Evolutionary conservation across 2,888 invertebrate genomes (phyloP), one percentile per base, ranked within the genome.

Genomic region (Volucella bombylans): DNA sequence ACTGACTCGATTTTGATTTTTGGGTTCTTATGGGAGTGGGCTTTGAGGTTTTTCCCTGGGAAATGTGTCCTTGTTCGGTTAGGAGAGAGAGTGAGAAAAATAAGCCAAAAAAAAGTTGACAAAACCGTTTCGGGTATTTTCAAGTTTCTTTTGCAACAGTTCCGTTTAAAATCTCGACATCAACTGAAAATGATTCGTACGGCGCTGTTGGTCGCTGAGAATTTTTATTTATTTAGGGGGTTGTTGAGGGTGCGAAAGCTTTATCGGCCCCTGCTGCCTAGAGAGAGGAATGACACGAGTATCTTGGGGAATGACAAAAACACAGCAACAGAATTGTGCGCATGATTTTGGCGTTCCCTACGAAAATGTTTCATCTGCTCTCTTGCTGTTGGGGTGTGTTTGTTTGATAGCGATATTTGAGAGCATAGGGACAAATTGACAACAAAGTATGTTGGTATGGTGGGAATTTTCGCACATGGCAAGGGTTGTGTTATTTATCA

Each of bases 131-230:
- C 81, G 71, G 81, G 68, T 85, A 68, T 65, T 85, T 76, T 81
- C 81, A 68, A 72, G 72, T 80, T 83, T 67, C 79, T 74, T 47
- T 79, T 80, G 69, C 85, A 81, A 85, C 85, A 77, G 67, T 80
- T 81, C 81, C 77, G 85, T 77, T 85, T 55, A 80, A 81, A 85
- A 76, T 85, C 81, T 85, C 85, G 76, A 85, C 85, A 85, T 80
- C 80, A 85, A 85, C 85, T 85, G 85, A 79, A 74, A 39, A 18
- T 67, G 69, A 15, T 61, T 65, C 52, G 39, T 72, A 41, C 52
- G 12, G 64, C 10, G 71, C 14, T 68, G 61, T 38, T 23, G 38
- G 61, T 6, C 31, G 31, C 31, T 76, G 64, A 45, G 67, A 55
- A 55, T 52, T 65, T 64, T n/a, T 12, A 10, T 59, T 4, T 12